Evolutionary conservation across 2,888 invertebrate species (phyloP).

Genomic region (Oscheius sp.): DNA sequence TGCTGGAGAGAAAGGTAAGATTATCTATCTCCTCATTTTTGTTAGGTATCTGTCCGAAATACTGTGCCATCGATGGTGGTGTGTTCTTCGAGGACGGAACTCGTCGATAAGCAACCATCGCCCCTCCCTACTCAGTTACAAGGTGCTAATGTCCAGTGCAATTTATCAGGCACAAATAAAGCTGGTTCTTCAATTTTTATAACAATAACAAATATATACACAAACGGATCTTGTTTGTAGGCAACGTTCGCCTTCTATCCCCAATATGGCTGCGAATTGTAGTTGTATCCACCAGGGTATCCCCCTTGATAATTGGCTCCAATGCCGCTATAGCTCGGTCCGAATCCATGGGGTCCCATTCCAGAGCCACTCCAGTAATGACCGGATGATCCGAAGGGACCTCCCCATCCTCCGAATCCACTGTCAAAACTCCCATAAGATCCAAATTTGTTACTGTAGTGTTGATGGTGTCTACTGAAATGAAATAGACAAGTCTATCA

Average conservation of each 20-base stretch:
- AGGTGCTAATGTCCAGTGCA: conserved; percentile 23
- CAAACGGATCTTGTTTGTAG: too few species aligned
- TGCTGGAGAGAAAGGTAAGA: conserved; percentile 55
- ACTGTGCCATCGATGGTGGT: conserved; percentile 58
- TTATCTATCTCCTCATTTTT: too few species aligned
- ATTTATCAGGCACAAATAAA: conserved; percentile 24
- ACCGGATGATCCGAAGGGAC: neutral
- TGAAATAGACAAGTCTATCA: neutral
- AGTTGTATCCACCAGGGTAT: neutral
- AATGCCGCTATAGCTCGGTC: neutral
- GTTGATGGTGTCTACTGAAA: conserved; percentile 15
- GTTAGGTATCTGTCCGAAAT: conserved; percentile 61
- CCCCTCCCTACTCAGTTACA: neutral
- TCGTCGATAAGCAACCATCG: conserved; percentile 47
- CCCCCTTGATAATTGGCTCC: neutral
- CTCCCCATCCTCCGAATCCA: conserved; percentile 9
- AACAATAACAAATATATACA: too few species aligned
- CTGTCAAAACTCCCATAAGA: conserved; percentile 10
- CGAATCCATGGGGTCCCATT: neutral
- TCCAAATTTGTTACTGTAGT: conserved; percentile 6
- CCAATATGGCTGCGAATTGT: conserved; percentile 8
- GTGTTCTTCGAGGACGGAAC: conserved; percentile 70
- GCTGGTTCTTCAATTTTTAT: conserved; percentile 14
- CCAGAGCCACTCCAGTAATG: conserved; percentile 1
- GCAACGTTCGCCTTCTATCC: neutral